Conservation (phyloP, 2,888 invertebrate genomes). For the Orthosia incerta region DNA sequence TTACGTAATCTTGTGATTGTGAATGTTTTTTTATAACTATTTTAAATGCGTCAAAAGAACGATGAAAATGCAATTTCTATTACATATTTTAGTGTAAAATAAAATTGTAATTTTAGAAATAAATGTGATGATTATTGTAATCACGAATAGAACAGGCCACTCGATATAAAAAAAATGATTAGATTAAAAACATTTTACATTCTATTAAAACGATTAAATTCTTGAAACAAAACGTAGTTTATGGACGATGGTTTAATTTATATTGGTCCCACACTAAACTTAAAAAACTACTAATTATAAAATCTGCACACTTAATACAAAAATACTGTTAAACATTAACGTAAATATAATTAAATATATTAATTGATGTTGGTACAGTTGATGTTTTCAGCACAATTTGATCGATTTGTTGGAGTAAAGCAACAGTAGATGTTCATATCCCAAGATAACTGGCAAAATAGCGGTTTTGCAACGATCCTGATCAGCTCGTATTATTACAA, state of each 20-base stretch:
- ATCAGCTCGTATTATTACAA: neutral
- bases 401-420: neutral
- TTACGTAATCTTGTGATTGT: slow-evolving; percentile 21
- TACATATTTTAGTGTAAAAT: neutral
- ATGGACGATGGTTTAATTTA: slow-evolving; percentile 48
- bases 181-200: neutral
- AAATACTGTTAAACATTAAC: slow-evolving; percentile 66
- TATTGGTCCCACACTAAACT: slow-evolving; percentile 65
- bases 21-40: slow-evolving; percentile 14
- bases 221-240: slow-evolving; percentile 40
- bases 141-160: neutral
- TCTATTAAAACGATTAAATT: too few species aligned
- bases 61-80: neutral
- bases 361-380: slow-evolving; percentile 31
- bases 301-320: slow-evolving; percentile 60
- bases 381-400: slow-evolving; percentile 43
- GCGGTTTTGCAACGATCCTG: too few species aligned
- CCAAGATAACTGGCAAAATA: too few species aligned
- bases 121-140: slow-evolving; percentile 36
- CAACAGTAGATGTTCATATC: too few species aligned
- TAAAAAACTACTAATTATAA: slow-evolving; percentile 56
- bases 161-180: neutral
- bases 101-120: neutral
- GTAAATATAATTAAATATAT: slow-evolving; percentile 56
- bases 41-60: slow-evolving; percentile 26